Conservation (phyloP, 1,140 invertebrate genomes). For the Caerostris darwini region DNA sequence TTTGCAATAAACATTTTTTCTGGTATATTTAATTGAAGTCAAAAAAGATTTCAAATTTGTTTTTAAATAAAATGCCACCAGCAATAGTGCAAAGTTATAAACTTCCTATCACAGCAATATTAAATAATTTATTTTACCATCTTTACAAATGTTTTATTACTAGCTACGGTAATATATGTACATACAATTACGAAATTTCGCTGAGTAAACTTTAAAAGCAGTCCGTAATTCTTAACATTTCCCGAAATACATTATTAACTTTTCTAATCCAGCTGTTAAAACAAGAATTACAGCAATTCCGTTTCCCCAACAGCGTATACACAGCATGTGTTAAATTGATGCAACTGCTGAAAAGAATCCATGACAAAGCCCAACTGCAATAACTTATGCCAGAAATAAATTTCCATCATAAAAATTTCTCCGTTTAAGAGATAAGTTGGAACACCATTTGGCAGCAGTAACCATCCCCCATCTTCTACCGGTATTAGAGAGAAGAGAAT, state of each 20-base stretch:
- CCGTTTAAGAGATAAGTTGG: conserved; percentile 24
- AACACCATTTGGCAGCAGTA: conserved; percentile 27
- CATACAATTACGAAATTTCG: no score
- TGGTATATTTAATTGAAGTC: no score
- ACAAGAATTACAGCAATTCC: background rate
- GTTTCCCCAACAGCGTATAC: background rate
- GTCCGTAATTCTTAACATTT: background rate
- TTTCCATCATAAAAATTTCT: conserved; percentile 33
- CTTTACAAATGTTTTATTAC: no score
- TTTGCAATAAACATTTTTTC: no score
- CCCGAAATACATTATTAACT: background rate
- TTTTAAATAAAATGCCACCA: no score
- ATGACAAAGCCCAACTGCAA: conserved; percentile 6
- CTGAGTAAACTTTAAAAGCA: no score
- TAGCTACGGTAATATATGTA: no score
- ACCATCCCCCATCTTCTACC: background rate
- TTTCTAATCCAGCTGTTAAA: background rate
- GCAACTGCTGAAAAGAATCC: background rate
- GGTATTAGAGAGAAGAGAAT: background rate
- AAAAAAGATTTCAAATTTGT: no score
- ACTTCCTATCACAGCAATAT: no score
- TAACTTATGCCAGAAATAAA: conserved; percentile 32
- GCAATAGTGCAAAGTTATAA: no score
- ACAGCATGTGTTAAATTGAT: conserved; percentile 20
- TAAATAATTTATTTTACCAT: no score